These are phyloP conservation scores for Callaeas wilsoni DNA, from an alignment of 2,113 vertebrate genomes.

Conservation along the genomic window DNA sequence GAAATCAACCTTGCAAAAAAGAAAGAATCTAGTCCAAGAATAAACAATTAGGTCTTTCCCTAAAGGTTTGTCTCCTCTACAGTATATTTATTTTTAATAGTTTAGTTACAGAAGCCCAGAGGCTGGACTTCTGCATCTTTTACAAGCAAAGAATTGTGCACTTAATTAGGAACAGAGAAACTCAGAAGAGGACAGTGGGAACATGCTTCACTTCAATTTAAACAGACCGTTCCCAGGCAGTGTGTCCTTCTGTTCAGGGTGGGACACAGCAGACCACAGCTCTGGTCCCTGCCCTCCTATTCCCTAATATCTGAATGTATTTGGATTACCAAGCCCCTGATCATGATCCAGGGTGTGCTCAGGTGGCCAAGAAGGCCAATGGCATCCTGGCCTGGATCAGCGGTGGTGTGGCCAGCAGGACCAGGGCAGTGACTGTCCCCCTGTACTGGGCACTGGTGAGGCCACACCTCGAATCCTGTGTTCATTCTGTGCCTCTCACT, in stretches of 20 bases:
- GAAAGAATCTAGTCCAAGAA: background rate
- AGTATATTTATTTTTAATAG: slow-evolving; percentile 30
- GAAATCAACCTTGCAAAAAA: background rate
- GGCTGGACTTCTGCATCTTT: background rate
- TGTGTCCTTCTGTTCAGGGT: background rate
- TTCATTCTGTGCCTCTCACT: background rate
- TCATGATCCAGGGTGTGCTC: rapidly evolving
- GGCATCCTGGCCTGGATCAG: background rate
- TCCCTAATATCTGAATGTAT: rapidly evolving
- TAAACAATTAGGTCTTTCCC: background rate
- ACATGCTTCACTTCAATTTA: background rate
- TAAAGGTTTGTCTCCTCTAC: background rate
- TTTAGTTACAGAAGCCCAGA: background rate
- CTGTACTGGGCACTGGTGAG: background rate
- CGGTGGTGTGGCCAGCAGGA: background rate
- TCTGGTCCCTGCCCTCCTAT: background rate
- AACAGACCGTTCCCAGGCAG: background rate
- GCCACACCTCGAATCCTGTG: background rate
- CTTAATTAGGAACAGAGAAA: slow-evolving; percentile 5
- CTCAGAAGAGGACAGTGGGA: background rate
- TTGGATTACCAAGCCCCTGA: rapidly evolving
- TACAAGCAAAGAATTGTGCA: background rate
- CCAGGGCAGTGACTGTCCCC: background rate
- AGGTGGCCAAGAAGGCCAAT: background rate
- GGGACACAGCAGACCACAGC: background rate